Base-by-base conservation (phyloP, 1,140 invertebrate species). In the Tetragnatha versicolor region DNA sequence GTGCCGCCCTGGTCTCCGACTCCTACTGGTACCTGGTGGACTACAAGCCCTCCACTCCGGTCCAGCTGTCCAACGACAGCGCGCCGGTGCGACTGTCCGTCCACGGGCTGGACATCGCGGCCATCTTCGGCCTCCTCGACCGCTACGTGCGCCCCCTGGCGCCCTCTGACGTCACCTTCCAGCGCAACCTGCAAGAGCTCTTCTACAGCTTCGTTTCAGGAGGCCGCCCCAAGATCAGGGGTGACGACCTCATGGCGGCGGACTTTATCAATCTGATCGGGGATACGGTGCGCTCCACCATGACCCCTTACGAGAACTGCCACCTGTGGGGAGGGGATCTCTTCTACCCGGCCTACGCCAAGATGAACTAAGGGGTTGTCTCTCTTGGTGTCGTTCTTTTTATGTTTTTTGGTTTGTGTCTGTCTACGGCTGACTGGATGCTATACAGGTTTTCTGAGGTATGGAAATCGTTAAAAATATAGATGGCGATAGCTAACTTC, bases 131-230 rank as follows among this genome's bases (percentile, higher is more conserved):
- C 0, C 89, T 90, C 7, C 22, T 80, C 37, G 61, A 68, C 17
- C 93, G 93, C 77, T 89, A 91, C 60, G 89, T 91, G 0, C 89
- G 89, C 68, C 90, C 89, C 20, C 89, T 90, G 0, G 91, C 91
- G 81, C 91, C 93, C 82, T 7, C 33, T 2, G 79, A 80, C 25
- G 89, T 90, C 58, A 87, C 91, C 27, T 94, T 91, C 80, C 89
- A 93, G 39, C 89, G 90, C 1, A 91, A 92, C 2, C 93, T 94
- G 87, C 92, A 94, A 83, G 90, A 92, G 66, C 84, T 94, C 0
- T 95, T 95, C 84, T 94, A 93, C 82, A 89, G 91, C 80, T 94
- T 90, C 81, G 92, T 94, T 0, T 90, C 90, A 86, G 73, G 51
- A 3, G 92, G 91, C 10, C 88, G 89, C 55, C 79, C 79, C 0